Base-by-base conservation (phyloP, 2,113 vertebrate genomes). In the Malurus alboscapulatus region DNA sequence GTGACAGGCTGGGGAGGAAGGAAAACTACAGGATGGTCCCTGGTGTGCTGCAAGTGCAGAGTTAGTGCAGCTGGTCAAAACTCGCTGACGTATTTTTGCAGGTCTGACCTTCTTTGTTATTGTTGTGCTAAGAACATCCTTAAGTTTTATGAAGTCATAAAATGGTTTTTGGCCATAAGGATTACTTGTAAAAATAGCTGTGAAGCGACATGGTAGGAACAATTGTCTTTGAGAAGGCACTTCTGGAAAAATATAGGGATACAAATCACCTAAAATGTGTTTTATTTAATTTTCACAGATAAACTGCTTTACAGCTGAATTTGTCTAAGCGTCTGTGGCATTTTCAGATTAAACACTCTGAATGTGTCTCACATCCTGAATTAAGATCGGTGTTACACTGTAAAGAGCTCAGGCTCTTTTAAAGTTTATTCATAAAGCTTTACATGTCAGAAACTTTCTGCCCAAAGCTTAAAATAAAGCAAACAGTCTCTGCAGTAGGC, bases 291-390 rank as follows among this genome's bases (percentile, higher is more conserved):
- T 73, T 84, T 54, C 53, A 7, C 71, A 68, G 87, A 48, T 86
- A 34, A 86, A 74, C 66, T 53, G 12, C 72, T 90, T 72, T 44
- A 65, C 76, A 8, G 4, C 45, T 75, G 26, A 51, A 57, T 20
- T 30, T 84, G 45, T 91, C 38, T 34, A 7, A 94, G 77, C 92
- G 63, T 87, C 58, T 54, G 57, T 48, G 89, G 61, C 65, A 20
- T 94, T 88, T 92, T 92, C 38, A 95, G 94, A 91, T 96, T 92
- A 67, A 96, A 95, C 91, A 82, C 82, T 82, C 12, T 53, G 51
- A 26, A 53, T 44, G 65, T 75, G 40, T 67, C 30, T 73, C 91
- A 29, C 45, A 18, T 73, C 36, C 61, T 84, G 88, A 67, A 44
- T 94, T 88, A 55, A 84, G 73, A 84, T 71, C 71, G 54, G n/a